Evolutionary conservation across 1,140 invertebrate genomes (phyloP).

Genomic region (Globodera rostochiensis): DNA sequence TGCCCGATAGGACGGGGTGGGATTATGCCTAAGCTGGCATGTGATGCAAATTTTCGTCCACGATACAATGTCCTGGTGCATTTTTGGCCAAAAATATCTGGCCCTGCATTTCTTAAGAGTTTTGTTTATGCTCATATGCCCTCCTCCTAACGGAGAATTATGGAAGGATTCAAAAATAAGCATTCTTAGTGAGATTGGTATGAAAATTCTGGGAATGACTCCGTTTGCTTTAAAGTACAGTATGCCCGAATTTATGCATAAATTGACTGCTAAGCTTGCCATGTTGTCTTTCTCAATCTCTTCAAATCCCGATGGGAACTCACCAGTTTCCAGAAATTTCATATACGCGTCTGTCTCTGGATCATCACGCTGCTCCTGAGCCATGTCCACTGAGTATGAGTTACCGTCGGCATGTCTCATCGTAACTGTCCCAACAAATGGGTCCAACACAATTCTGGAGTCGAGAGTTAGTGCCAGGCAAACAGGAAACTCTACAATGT

Average conservation of each 20-base stretch:
- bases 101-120: conserved; percentile 23
- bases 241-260: background rate
- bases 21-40: no score
- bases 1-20: no score
- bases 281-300: background rate
- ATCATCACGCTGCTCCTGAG: conserved; percentile 4
- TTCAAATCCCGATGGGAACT: background rate
- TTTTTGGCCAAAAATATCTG: conserved; percentile 23
- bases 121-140: conserved; percentile 16
- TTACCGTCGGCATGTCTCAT: background rate
- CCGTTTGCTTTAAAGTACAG: background rate
- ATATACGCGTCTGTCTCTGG: background rate
- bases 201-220: background rate
- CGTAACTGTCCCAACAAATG: background rate
- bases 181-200: conserved; percentile 2
- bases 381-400: conserved; percentile 1
- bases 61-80: background rate
- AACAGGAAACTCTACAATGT: conserved; percentile 27
- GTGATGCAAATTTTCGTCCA: no score
- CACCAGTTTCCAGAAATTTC: background rate
- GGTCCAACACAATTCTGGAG: background rate
- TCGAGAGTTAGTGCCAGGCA: background rate
- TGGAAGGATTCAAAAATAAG: conserved; percentile 15
- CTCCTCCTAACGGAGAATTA: conserved; percentile 12
- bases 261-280: background rate